Percentiles rank a stretch among this genome's conserved stretches.
Evolutionary conservation across 2,888 invertebrate species (phyloP).

Genomic region (Agriopis marginaria): DNA sequence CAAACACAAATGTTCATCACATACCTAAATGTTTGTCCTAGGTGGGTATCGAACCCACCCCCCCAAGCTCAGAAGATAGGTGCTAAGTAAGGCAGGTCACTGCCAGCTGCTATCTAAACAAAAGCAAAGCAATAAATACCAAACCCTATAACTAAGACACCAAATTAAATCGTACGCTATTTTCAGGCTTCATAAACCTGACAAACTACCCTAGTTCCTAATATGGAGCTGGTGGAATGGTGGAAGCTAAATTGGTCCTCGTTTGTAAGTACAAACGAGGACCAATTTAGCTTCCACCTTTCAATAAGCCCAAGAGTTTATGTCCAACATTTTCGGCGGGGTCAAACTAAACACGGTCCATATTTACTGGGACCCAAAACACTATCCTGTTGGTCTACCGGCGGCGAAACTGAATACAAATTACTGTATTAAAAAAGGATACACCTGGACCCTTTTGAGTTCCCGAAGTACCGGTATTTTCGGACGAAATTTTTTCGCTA

Average conservation of each 20-base stretch:
- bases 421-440: slow-evolving; percentile 45
- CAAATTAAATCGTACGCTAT: background rate
- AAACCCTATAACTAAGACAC: too few relatives aligned
- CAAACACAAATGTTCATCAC: too few relatives aligned
- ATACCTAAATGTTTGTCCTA: too few relatives aligned
- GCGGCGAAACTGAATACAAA: slow-evolving; percentile 44
- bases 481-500: slow-evolving; percentile 32
- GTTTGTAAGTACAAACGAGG: too few relatives aligned
- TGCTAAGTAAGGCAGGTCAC: too few relatives aligned
- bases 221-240: too few relatives aligned
- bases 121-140: too few relatives aligned
- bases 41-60: too few relatives aligned
- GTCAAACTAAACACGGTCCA: slow-evolving; percentile 34
- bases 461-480: slow-evolving; percentile 37
- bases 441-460: slow-evolving; percentile 31
- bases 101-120: too few relatives aligned
- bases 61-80: too few relatives aligned
- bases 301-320: slow-evolving; percentile 31
- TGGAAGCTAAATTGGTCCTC: too few relatives aligned
- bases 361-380: slow-evolving; percentile 14
- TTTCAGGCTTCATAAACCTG: background rate
- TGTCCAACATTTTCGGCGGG: slow-evolving; percentile 24
- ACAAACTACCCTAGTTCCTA: slow-evolving; percentile 10
- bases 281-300: slow-evolving; percentile 28
- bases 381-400: slow-evolving; percentile 12